Evolutionary conservation across 2,113 vertebrate species (phyloP).

Genomic region (Irena cyanogastra): DNA sequence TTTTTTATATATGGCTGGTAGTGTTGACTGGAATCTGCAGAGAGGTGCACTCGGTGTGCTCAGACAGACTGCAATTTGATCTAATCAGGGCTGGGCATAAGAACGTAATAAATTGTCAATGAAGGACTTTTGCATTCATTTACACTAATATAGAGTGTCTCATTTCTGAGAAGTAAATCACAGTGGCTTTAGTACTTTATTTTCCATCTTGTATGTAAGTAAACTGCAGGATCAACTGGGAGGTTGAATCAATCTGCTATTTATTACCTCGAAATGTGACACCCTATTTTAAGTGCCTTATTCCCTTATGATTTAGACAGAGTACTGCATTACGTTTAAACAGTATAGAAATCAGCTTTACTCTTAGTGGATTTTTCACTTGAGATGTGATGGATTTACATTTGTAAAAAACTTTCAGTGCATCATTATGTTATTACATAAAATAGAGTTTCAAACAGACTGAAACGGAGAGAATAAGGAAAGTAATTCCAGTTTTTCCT

Average conservation of each 20-base stretch:
- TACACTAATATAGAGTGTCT: conserved; percentile 84
- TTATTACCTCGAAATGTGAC: conserved; percentile 98
- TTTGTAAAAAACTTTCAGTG: conserved; percentile 58
- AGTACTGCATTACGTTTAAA: conserved; percentile 77
- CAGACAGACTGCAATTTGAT: conserved; percentile 58
- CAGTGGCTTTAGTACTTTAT: conserved; percentile 81
- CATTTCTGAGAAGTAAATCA: conserved; percentile 89
- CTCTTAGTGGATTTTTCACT: conserved; percentile 45
- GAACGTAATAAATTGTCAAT: conserved; percentile 82
- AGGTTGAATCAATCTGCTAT: conserved; percentile 98
- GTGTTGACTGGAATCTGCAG: not conserved
- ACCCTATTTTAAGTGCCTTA: conserved; percentile 90
- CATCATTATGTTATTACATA: conserved; percentile 52
- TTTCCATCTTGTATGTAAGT: conserved; percentile 88
- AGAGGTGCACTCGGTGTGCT: not conserved
- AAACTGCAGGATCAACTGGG: conserved; percentile 87
- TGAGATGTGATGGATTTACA: conserved; percentile 72
- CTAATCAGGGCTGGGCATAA: conserved; percentile 56
- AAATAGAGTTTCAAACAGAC: conserved; percentile 37
- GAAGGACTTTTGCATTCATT: conserved; percentile 77
- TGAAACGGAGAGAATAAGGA: not conserved
- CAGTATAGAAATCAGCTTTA: conserved; percentile 74
- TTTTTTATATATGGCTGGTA: not conserved
- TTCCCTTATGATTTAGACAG: conserved; percentile 87
- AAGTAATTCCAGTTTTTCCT: not conserved